These are phyloP conservation scores for Malacosoma neustria DNA, from an alignment of 2,888 invertebrate species.

Conservation along the genomic window DNA sequence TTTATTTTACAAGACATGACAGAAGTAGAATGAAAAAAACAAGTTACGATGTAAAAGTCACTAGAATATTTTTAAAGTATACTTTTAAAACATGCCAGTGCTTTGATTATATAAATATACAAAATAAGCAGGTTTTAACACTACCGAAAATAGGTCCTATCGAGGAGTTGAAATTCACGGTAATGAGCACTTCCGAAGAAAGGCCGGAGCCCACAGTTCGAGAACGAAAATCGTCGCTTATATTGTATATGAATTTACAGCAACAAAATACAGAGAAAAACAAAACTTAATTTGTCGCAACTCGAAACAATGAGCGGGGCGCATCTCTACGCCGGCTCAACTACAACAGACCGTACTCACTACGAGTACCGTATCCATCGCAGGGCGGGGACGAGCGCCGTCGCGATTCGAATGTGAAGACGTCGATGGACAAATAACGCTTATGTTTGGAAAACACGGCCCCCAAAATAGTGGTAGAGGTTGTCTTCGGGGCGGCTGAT, in stretches of 20 bases:
- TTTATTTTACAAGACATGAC: no score
- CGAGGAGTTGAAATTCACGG: no score
- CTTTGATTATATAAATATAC: no score
- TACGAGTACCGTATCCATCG: background rate
- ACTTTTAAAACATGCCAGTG: no score
- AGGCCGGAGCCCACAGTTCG: background rate
- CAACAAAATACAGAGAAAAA: background rate
- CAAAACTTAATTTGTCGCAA: background rate
- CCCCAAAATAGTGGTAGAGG: background rate
- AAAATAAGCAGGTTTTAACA: no score
- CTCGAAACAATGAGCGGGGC: background rate
- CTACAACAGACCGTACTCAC: background rate
- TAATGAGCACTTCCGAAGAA: background rate
- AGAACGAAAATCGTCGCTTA: background rate
- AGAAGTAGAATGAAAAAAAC: no score
- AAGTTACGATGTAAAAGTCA: no score
- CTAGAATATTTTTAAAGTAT: no score
- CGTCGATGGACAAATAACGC: background rate
- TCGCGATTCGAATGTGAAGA: background rate
- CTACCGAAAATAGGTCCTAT: no score
- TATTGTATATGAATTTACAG: background rate
- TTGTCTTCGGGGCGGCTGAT: conserved; percentile 5
- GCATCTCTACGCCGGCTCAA: background rate
- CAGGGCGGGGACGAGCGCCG: background rate
- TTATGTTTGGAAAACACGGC: no score